phyloP scores from a whole-genome alignment of 92 coral and sea anemone genomes.

The Palythoa grandiflora region DNA sequence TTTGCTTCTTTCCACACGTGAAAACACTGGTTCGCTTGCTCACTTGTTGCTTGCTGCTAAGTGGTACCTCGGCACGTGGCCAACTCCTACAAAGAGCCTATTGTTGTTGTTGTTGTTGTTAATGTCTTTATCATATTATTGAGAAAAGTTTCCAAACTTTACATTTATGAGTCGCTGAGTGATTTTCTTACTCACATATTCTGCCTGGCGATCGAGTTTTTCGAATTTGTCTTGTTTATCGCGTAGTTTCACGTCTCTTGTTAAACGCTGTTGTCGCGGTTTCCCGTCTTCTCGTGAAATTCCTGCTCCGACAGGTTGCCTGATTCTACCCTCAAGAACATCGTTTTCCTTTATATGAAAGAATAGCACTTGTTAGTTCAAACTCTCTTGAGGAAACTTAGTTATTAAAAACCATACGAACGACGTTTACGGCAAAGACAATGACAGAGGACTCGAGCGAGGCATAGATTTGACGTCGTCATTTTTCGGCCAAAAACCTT shows the following conservation, averaged over 20 bases:
- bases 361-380: neutral
- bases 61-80: too few species aligned
- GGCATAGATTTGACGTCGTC: too few species aligned
- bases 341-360: slow-evolving; percentile 10
- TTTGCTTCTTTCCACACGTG: too few species aligned
- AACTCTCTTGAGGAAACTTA: neutral
- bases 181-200: slow-evolving; percentile 31
- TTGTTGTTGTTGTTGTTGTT: too few species aligned
- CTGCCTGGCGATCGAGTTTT: slow-evolving; percentile 49
- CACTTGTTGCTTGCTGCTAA: too few species aligned
- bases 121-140: neutral
- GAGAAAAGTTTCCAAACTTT: neutral
- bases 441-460: too few species aligned
- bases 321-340: slow-evolving; percentile 31
- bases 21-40: too few species aligned
- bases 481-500: too few species aligned
- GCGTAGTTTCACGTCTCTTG: slow-evolving; percentile 34
- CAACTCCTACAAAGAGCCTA: too few species aligned
- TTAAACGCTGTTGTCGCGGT: neutral
- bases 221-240: slow-evolving; percentile 47
- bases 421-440: neutral
- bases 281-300: slow-evolving; percentile 22
- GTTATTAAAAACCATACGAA: neutral
- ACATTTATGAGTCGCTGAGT: neutral
- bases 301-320: slow-evolving; percentile 15